Evolutionary conservation across 2,888 invertebrate genomes (phyloP), one percentile per base, ranked within the genome.

Genomic region (Chromoteleia sp.): DNA sequence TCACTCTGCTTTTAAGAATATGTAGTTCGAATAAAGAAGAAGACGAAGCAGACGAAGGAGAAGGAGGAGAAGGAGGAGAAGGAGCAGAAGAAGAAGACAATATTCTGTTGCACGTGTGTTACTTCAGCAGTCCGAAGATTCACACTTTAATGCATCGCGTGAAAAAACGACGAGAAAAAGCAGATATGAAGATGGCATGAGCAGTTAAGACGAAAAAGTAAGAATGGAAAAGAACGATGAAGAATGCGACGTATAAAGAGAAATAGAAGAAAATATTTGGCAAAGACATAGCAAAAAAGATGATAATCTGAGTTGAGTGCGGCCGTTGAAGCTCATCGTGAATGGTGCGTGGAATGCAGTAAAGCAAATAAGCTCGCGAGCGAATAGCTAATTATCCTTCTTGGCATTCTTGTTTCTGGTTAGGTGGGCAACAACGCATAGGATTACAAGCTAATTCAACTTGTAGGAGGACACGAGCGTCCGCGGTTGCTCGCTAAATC

Each of bases 361-460:
- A 88, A 88, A 89, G 88, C 89, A 89, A 89, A 89, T 89, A 89
- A 87, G 84, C 86, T 86, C 85, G 87, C 87, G 86, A 86, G 87
- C 87, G 88, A 90, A 89, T 89, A 89, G 88, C 90, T 90, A 90
- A 90, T 90, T 90, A 90, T 88, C 89, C 89, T 89, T 90, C 89
- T 87, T 88, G 88, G 89, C 87, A 90, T 90, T 90, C 89, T 88
- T 89, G 88, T 90, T 90, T 90, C 90, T 90, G 89, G 90, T 90
- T 89, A 89, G 88, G 84, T 81, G 85, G 84, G 82, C 85, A 83
- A 78, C 81, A 73, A 48, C 84, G 83, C 80, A 84, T 86, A 86
- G 90, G 87, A 87, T 86, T 86, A 87, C 87, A 87, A 88, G 85
- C 90, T 89, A 89, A 90, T 90, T 89, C 89, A 87, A 85, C 88